These are phyloP conservation scores for Protobothrops mucrosquamatus DNA, from an alignment of 2,113 vertebrate genomes.

Conservation along the genomic window DNA sequence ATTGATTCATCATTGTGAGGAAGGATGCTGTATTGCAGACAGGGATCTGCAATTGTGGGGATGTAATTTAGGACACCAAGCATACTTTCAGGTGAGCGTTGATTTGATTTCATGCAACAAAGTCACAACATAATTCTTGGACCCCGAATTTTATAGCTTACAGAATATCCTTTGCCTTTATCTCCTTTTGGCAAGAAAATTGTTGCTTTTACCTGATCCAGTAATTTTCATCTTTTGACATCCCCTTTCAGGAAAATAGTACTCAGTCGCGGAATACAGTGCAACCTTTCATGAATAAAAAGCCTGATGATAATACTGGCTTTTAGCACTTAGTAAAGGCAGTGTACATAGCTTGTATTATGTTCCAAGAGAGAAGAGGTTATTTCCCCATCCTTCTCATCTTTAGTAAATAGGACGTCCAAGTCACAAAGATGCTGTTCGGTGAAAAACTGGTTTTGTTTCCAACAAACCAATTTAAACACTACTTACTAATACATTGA, in stretches of 20 bases:
- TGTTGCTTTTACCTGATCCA: neutral
- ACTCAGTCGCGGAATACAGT: neutral
- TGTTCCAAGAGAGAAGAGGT: neutral
- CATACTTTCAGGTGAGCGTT: neutral
- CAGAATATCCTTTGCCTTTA: neutral
- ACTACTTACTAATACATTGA: slow-evolving; percentile 18
- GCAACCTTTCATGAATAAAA: neutral
- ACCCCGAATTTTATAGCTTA: neutral
- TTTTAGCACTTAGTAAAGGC: slow-evolving; percentile 31
- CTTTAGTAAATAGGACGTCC: slow-evolving; percentile 19
- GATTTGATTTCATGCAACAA: neutral
- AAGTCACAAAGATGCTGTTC: slow-evolving; percentile 9
- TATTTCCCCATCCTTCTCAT: slow-evolving; percentile 29
- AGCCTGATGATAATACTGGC: neutral
- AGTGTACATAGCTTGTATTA: slow-evolving; percentile 31
- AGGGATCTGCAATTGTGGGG: neutral
- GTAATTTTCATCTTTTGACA: neutral
- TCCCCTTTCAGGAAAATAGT: neutral
- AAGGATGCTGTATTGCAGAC: neutral
- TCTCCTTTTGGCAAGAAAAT: neutral
- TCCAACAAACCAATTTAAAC: slow-evolving; percentile 40
- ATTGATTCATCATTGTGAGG: neutral
- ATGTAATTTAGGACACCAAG: neutral
- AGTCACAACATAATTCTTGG: neutral
- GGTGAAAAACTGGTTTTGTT: slow-evolving; percentile 31